Conservation (phyloP, 1,140 invertebrate genomes). For the Idris sp. region DNA sequence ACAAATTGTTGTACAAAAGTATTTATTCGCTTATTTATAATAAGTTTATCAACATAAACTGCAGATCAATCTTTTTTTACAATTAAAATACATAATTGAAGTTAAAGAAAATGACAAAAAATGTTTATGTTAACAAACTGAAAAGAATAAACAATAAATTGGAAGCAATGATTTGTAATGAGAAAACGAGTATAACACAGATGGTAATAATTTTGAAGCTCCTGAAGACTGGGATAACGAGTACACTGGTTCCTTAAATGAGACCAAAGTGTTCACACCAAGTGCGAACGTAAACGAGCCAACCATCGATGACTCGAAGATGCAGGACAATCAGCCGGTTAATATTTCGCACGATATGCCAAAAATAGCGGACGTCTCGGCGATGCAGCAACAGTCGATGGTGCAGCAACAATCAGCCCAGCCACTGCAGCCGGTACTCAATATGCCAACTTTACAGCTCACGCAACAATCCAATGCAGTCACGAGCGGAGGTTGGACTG, state of each 20-base stretch:
- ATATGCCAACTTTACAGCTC: constrained; percentile 74
- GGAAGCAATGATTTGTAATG: constrained; percentile 17
- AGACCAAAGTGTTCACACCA: constrained; percentile 96
- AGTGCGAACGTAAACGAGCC: constrained; percentile 77
- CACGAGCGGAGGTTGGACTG: constrained; percentile 78
- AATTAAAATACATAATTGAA: too few species aligned
- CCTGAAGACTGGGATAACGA: constrained; percentile 96
- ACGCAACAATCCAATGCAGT: constrained; percentile 73
- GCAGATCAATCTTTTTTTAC: too few species aligned
- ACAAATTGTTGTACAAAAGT: too few species aligned
- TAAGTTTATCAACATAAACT: too few species aligned
- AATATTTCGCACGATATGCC: constrained; percentile 64
- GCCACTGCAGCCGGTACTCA: constrained; percentile 66
- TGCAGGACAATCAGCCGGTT: constrained; percentile 63
- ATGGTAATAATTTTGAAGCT: constrained; percentile 81
- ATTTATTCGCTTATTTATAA: too few species aligned
- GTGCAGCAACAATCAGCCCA: constrained; percentile 68
- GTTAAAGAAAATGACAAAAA: too few species aligned
- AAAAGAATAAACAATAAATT: constrained; percentile 24
- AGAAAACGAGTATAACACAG: too few species aligned
- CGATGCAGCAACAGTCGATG: constrained; percentile 62
- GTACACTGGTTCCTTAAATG: constrained; percentile 93
- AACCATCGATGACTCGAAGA: constrained; percentile 68
- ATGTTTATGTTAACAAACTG: constrained; percentile 13
- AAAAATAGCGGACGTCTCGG: constrained; percentile 68